A percentile compares a stretch with the other conserved stretches of the same genome.
phyloP scores from a whole-genome alignment of 1,140 invertebrate genomes.

The Drosophila repletoides region DNA sequence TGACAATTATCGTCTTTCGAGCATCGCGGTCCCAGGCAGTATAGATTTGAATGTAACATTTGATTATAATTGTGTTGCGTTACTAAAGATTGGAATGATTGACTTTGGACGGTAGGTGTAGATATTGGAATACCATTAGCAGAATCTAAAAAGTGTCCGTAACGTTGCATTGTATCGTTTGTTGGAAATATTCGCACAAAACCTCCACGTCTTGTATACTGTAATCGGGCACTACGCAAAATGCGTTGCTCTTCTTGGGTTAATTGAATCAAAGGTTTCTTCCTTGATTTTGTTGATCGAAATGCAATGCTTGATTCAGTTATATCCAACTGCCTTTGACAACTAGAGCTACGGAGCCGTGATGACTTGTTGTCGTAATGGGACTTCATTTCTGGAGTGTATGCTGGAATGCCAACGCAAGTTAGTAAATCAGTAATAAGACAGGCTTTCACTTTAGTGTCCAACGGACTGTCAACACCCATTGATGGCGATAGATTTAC shows the following conservation, averaged over 20 bases:
- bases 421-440: conserved; percentile 95
- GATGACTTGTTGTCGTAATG: conserved; percentile 79
- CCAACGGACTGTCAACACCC: conserved; percentile 95
- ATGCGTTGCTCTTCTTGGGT: conserved; percentile 91
- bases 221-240: conserved; percentile 89
- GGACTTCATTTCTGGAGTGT: conserved; percentile 87
- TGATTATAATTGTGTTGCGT: conserved; percentile 90
- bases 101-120: conserved; percentile 85
- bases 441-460: conserved; percentile 95
- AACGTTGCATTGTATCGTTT: conserved; percentile 92
- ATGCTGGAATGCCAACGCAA: conserved; percentile 92
- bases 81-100: conserved; percentile 84
- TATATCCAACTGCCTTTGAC: conserved; percentile 86
- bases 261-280: conserved; percentile 82
- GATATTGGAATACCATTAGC: conserved; percentile 88
- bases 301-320: conserved; percentile 83
- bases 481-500: conserved; percentile 96
- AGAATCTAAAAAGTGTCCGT: conserved; percentile 85
- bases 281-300: conserved; percentile 75
- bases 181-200: conserved; percentile 97
- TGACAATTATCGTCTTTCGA: conserved; percentile 59
- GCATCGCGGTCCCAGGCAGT: conserved; percentile 40
- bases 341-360: conserved; percentile 75
- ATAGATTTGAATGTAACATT: conserved; percentile 86
- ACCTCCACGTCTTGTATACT: conserved; percentile 92